phyloP scores from a whole-genome alignment of 2,113 vertebrate genomes.

The Alaudala cheleensis region DNA sequence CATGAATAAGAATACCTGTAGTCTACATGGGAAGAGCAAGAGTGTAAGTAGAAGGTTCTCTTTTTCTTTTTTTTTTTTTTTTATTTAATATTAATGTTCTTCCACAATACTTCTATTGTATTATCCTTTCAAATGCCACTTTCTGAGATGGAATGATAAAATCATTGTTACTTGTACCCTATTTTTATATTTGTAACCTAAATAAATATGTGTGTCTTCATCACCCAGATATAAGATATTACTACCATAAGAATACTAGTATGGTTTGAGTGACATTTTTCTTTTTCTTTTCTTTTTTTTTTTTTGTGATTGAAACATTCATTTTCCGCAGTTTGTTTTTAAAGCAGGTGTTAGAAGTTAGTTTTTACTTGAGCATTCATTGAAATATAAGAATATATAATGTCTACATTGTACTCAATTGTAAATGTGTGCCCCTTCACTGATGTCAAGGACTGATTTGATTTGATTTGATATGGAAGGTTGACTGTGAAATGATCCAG shows the following conservation, averaged over 20 bases:
- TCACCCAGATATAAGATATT: neutral
- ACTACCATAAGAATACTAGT: neutral
- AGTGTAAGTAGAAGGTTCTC: conserved; percentile 69
- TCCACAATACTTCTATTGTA: neutral
- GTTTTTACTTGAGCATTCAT: neutral
- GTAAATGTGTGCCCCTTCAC: neutral
- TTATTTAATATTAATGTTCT: neutral
- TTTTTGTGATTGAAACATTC: neutral
- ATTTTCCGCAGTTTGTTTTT: neutral
- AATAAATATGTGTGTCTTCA: neutral
- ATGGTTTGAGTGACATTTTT: neutral
- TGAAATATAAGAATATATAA: neutral
- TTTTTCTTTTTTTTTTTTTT: too few species aligned
- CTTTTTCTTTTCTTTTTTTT: too few species aligned
- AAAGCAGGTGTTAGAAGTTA: neutral
- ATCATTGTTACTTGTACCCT: neutral
- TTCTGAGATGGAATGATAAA: neutral
- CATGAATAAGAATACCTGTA: conserved; percentile 68
- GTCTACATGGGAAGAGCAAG: conserved; percentile 63
- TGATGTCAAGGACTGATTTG: neutral
- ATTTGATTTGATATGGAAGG: neutral
- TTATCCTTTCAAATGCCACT: neutral
- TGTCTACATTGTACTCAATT: neutral
- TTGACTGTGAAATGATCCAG: neutral
- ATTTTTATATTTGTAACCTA: neutral